phyloP scores from a whole-genome alignment of 2,113 vertebrate species.

The Aldabrachelys gigantea region DNA sequence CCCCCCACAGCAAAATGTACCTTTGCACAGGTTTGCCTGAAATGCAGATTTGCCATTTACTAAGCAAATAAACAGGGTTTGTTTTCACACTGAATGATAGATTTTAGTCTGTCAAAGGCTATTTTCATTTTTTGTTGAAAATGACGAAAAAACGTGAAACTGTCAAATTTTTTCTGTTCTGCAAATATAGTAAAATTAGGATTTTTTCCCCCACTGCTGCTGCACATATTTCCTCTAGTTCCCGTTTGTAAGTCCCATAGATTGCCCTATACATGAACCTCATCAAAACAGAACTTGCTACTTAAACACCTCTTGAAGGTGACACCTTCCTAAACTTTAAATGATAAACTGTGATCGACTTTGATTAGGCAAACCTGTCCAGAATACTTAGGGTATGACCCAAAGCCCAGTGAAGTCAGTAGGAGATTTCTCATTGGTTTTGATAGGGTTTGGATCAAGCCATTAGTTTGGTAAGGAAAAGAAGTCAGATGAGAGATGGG shows the following conservation, averaged over 20 bases:
- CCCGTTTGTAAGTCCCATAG: neutral
- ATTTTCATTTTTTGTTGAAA: neutral
- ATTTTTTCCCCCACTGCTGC: neutral
- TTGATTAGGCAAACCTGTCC: neutral
- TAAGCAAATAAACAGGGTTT: neutral
- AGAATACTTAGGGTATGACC: neutral
- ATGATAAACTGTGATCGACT: neutral
- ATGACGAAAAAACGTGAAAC: neutral
- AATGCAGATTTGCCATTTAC: neutral
- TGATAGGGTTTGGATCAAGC: neutral
- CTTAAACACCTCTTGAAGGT: neutral
- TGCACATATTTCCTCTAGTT: neutral
- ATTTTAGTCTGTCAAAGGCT: neutral
- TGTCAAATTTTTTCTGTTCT: neutral
- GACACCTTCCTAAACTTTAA: neutral
- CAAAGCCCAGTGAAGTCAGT: neutral
- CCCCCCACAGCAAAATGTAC: neutral
- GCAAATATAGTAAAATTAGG: neutral
- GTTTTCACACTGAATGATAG: neutral
- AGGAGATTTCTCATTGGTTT: neutral
- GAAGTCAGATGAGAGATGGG: neutral
- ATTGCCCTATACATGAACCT: neutral
- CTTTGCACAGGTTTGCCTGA: neutral
- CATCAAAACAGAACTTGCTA: neutral
- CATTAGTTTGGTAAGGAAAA: neutral